Evolutionary conservation across 2,797 vertebrate species (phyloP).

Genomic region (Gallinago stenura): DNA sequence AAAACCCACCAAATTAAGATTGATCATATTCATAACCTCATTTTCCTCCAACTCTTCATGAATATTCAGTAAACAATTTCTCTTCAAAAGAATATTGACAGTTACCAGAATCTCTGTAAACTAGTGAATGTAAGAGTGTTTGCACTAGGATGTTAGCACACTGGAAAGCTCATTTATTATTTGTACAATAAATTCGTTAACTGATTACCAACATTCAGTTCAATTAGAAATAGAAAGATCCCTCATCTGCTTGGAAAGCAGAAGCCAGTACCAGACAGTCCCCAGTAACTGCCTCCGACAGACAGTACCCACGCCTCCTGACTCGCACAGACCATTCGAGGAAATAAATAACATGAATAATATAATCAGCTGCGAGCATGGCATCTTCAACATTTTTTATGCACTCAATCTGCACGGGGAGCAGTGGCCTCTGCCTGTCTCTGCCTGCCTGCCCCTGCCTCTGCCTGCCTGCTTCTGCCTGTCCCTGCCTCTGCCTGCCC

Average conservation of each 20-base stretch:
- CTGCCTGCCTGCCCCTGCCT: too few relatives aligned
- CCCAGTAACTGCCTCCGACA: neutral
- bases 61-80: conserved; percentile 55
- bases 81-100: conserved; percentile 33
- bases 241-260: neutral
- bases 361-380: neutral
- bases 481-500: too few relatives aligned
- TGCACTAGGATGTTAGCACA: neutral
- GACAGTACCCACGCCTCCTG: neutral
- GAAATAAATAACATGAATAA: neutral
- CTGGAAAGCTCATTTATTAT: conserved; percentile 32
- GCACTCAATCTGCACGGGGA: neutral
- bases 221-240: neutral
- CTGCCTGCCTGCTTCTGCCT: too few relatives aligned
- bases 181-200: conserved; percentile 35
- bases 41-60: conserved; percentile 43
- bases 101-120: neutral
- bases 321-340: neutral
- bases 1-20: conserved; percentile 24
- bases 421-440: neutral
- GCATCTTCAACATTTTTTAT: fast-evolving
- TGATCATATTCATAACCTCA: conserved; percentile 60
- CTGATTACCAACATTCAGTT: conserved; percentile 4
- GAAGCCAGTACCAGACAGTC: too few relatives aligned
- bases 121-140: neutral